phyloP scores from a whole-genome alignment of 2,888 invertebrate genomes.

The Druceiella hillmani region DNA sequence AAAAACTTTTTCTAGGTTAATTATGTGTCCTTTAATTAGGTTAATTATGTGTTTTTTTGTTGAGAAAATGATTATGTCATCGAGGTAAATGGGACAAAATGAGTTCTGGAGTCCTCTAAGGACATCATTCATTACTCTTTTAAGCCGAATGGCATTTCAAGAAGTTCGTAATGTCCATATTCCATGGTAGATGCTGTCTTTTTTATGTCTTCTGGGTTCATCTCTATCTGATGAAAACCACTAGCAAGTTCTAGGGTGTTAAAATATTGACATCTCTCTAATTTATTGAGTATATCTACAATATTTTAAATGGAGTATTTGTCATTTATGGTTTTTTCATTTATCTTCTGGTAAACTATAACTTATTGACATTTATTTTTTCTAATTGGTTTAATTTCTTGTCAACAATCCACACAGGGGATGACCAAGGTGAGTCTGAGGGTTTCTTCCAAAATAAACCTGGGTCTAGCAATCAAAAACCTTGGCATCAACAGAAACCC shows the following conservation, averaged over 20 bases:
- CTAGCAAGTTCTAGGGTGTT: constrained; percentile 25
- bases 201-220: constrained; percentile 14
- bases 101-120: constrained; percentile 7
- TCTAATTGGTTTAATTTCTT: constrained; percentile 29
- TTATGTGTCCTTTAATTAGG: no score
- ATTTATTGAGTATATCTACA: constrained; percentile 21
- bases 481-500: no score
- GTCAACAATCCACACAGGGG: constrained; percentile 31
- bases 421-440: constrained; percentile 29
- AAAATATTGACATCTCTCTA: constrained; percentile 23
- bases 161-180: constrained; percentile 21
- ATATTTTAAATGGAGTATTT: constrained; percentile 27
- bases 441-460: no score
- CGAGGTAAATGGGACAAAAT: no score
- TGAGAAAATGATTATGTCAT: no score
- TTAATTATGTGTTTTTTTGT: no score
- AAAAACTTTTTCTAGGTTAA: no score
- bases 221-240: constrained; percentile 26
- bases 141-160: constrained; percentile 22
- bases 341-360: constrained; percentile 27
- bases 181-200: constrained; percentile 21
- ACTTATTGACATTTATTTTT: constrained; percentile 29
- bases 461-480: no score
- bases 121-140: constrained; percentile 14
- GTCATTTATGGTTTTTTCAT: constrained; percentile 27